Evolutionary conservation across 2,888 invertebrate genomes (phyloP).

Genomic region (Drosophila anomelani): DNA sequence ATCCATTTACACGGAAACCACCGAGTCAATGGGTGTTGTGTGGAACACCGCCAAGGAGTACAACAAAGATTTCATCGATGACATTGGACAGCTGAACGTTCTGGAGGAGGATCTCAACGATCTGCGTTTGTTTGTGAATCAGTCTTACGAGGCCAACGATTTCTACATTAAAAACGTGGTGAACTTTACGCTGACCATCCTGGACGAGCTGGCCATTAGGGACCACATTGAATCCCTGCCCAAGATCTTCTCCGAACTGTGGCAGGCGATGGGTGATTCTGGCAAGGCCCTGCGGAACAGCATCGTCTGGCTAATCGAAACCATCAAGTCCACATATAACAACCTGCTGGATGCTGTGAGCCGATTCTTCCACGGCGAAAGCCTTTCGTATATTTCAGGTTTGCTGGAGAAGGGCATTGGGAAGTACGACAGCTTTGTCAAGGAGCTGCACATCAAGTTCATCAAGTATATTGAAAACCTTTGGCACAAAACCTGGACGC

Average conservation of each 20-base stretch:
- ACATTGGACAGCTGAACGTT: slow-evolving; percentile 88
- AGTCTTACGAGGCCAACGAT: slow-evolving; percentile 92
- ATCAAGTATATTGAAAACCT: slow-evolving; percentile 90
- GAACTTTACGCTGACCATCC: slow-evolving; percentile 88
- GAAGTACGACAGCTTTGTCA: slow-evolving; percentile 92
- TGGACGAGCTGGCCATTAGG: slow-evolving; percentile 91
- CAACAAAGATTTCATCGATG: slow-evolving; percentile 89
- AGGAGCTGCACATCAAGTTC: slow-evolving; percentile 89
- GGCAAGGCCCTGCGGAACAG: slow-evolving; percentile 92
- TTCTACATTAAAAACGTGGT: slow-evolving; percentile 93
- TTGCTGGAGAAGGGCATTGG: slow-evolving; percentile 89
- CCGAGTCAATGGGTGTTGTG: slow-evolving; percentile 88
- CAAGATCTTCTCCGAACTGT: slow-evolving; percentile 92
- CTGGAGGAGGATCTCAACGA: slow-evolving; percentile 87
- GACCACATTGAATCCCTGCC: slow-evolving; percentile 92
- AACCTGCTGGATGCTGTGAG: slow-evolving; percentile 89
- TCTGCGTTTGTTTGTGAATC: slow-evolving; percentile 89
- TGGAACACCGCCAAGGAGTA: slow-evolving; percentile 91
- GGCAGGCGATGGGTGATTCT: slow-evolving; percentile 94
- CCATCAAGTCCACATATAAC: slow-evolving; percentile 89
- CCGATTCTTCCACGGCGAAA: slow-evolving; percentile 90
- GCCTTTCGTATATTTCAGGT: slow-evolving; percentile 89
- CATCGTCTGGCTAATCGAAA: slow-evolving; percentile 88
- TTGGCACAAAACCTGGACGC: slow-evolving; percentile 89
- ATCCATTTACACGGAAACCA: slow-evolving; percentile 89